Evolutionary conservation across 2,888 invertebrate species (phyloP), one percentile per base, ranked within the genome.

Genomic region (Bellardia pandia): DNA sequence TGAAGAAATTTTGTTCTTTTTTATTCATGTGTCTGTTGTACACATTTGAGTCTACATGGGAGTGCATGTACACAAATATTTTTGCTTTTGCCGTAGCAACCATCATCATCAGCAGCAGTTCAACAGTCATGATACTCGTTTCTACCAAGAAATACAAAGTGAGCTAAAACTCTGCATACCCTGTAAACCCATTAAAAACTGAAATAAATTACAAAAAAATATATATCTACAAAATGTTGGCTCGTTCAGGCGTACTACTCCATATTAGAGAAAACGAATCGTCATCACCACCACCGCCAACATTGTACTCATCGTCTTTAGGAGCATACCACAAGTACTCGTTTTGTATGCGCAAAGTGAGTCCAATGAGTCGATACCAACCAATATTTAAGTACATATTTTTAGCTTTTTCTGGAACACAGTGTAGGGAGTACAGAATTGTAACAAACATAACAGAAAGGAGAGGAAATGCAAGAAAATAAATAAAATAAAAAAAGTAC

Each of bases 281-380:
- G 16, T 83, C 62, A 53, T 53, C 71, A 33, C 8, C 60, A 69
- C n/a, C 30, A 56, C 69, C 48, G 30, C 40, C 53, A 76, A 13
- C 62, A 64, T n/a, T 14, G n/a, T n/a, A 56, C 23, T 64, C 7
- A 14, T 58, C 40, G 16, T 42, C 85, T 71, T 48, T 80, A 7
- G 76, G 62, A 85, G 75, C 51, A 62, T 37, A 58, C n/a, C 51
- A 77, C 23, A 77, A 60, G 66, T 74, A 79, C 42, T 82, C 81
- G 53, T 81, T 77, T 58, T 37, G 16, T 77, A 78, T 86, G 86
- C 86, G 86, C 86, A 82, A 76, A 78, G 77, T 86, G 77, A 86
- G 62, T 82, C 78, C 60, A 86, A 77, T 76, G 72, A 86, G 76
- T 81, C 72, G 77, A 66, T 79, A 53, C 40, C 13, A 78, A 56